These are phyloP conservation scores for Drosophila testacea DNA, from an alignment of 2,888 invertebrate species.

Conservation along the genomic window DNA sequence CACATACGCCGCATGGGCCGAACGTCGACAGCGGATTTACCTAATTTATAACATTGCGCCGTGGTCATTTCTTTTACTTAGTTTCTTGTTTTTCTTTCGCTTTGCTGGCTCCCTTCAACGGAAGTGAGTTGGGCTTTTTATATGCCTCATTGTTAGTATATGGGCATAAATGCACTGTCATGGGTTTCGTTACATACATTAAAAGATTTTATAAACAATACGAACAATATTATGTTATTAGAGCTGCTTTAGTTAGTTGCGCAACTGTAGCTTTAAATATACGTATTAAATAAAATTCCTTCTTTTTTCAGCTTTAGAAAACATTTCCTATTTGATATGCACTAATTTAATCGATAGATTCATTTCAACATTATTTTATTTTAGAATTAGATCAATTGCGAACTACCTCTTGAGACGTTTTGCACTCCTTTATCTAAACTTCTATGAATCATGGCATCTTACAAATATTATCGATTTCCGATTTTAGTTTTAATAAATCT, in stretches of 20 bases:
- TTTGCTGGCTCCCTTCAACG: constrained; percentile 42
- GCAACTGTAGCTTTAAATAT: neutral
- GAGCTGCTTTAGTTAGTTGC: neutral
- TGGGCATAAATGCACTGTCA: constrained; percentile 53
- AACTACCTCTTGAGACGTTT: too few relatives aligned
- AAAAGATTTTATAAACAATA: constrained; percentile 6
- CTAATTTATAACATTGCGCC: constrained; percentile 71
- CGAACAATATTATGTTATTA: neutral
- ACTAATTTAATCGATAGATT: too few relatives aligned
- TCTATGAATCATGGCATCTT: too few relatives aligned
- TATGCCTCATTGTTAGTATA: constrained; percentile 33
- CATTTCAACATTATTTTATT: too few relatives aligned
- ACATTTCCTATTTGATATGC: too few relatives aligned
- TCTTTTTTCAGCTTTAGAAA: too few relatives aligned
- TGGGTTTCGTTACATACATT: constrained; percentile 21
- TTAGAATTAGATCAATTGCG: too few relatives aligned
- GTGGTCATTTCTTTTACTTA: constrained; percentile 28
- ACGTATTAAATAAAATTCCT: neutral
- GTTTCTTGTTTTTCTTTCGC: constrained; percentile 8
- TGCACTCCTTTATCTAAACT: too few relatives aligned
- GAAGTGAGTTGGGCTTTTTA: constrained; percentile 70
- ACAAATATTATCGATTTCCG: too few relatives aligned
- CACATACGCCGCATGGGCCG: constrained; percentile 71
- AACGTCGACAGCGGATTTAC: constrained; percentile 32
- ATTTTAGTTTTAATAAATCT: too few relatives aligned